phyloP scores from a whole-genome alignment of 2,888 invertebrate genomes.

The Tetragnatha montana region DNA sequence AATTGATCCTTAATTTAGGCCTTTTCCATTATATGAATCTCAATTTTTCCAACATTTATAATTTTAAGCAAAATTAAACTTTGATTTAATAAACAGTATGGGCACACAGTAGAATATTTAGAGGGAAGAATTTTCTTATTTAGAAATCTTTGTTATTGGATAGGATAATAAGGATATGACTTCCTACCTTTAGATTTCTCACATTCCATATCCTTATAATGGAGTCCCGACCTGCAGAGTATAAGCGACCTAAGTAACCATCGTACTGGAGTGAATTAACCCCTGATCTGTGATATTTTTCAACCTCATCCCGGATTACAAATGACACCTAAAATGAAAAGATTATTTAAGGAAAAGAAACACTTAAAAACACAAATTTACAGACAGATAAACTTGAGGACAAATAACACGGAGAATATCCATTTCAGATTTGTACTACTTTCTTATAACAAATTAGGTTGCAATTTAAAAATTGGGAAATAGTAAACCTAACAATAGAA shows the following conservation, averaged over 20 bases:
- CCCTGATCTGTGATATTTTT: constrained; percentile 94
- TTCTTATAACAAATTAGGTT: background rate
- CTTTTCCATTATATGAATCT: too few relatives aligned
- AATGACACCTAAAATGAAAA: constrained; percentile 88
- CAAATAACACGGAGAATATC: too few relatives aligned
- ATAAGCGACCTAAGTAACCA: constrained; percentile 88
- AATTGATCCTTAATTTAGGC: too few relatives aligned
- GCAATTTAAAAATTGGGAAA: background rate
- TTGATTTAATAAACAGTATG: too few relatives aligned
- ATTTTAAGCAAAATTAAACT: too few relatives aligned
- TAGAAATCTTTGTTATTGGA: too few relatives aligned
- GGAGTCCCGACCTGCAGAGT: constrained; percentile 97
- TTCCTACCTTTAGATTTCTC: constrained; percentile 73
- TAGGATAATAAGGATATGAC: too few relatives aligned
- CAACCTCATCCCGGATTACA: constrained; percentile 97
- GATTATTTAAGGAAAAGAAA: background rate
- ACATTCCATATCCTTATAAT: constrained; percentile 85
- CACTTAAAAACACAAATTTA: background rate
- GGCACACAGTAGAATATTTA: too few relatives aligned
- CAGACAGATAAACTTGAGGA: too few relatives aligned
- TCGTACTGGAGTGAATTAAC: constrained; percentile 97
- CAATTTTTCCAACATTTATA: too few relatives aligned
- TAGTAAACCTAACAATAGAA: background rate
- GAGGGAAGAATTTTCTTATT: too few relatives aligned
- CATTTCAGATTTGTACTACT: too few relatives aligned